Percentiles rank a stretch among this genome's conserved stretches.
These are phyloP conservation scores for Heteromormyrus szaboi DNA, from an alignment of 2,797 vertebrate species.

Conservation along the genomic window DNA sequence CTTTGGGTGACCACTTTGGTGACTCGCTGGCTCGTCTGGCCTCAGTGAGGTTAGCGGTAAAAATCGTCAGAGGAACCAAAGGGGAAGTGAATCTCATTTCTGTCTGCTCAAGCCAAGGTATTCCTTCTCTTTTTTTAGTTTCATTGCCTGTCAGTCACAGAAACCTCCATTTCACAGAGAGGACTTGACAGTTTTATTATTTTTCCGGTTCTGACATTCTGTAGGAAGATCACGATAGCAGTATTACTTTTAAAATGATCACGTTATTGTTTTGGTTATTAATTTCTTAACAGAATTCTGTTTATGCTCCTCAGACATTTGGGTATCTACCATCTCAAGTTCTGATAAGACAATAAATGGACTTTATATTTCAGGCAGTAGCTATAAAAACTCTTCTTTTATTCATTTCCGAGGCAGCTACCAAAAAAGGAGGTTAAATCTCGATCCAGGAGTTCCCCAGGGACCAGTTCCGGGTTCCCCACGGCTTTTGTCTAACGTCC, in stretches of 20 bases:
- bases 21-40: not conserved
- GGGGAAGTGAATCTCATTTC: not conserved
- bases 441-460: not conserved
- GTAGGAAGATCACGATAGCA: not conserved
- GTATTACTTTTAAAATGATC: not conserved
- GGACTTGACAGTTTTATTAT: conserved; percentile 28
- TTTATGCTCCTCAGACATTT: not conserved
- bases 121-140: not conserved
- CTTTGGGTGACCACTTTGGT: not conserved
- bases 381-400: not conserved
- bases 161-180: conserved; percentile 61
- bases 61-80: not conserved
- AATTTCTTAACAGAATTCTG: not conserved
- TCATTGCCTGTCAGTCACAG: conserved; percentile 39
- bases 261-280: not conserved
- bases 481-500: not conserved
- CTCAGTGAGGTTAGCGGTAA: not conserved
- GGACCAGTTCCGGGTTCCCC: not conserved
- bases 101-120: not conserved
- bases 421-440: conserved; percentile 7
- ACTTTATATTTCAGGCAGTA: not conserved
- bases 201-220: not conserved
- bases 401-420: not conserved
- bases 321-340: not conserved
- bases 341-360: not conserved